These are phyloP conservation scores for Gryllus bimaculatus DNA, from an alignment of 1,140 invertebrate genomes.

Conservation along the genomic window DNA sequence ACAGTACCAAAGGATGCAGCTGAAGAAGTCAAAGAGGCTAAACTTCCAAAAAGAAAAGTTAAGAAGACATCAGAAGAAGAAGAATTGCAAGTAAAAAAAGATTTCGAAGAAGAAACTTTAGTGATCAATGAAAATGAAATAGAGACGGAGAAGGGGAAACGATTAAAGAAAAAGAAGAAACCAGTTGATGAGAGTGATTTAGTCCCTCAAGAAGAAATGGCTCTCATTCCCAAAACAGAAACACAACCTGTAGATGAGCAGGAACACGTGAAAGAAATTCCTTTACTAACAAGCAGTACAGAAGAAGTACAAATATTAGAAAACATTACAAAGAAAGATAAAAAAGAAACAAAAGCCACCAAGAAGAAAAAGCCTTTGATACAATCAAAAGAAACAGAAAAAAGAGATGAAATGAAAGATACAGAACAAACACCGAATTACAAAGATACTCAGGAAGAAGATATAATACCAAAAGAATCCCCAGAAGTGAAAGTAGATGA, in stretches of 20 bases:
- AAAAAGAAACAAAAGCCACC: too few species aligned
- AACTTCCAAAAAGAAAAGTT: constrained; percentile 18
- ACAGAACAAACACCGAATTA: background rate
- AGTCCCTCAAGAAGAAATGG: constrained; percentile 22
- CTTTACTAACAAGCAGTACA: constrained; percentile 21
- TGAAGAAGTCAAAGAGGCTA: constrained; percentile 31
- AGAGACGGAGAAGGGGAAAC: constrained; percentile 8
- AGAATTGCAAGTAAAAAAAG: constrained; percentile 32
- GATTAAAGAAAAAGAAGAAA: constrained; percentile 19
- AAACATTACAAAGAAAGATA: too few species aligned
- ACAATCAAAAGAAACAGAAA: too few species aligned
- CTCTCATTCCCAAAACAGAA: constrained; percentile 19
- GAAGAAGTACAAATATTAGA: constrained; percentile 7
- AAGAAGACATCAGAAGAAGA: constrained; percentile 38
- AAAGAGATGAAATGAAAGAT: background rate
- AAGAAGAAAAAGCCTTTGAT: too few species aligned
- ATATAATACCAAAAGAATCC: too few species aligned
- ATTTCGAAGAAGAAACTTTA: constrained; percentile 24
- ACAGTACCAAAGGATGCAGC: background rate
- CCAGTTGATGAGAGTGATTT: constrained; percentile 27
- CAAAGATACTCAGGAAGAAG: background rate
- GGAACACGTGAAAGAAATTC: constrained; percentile 26
- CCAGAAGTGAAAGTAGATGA: background rate
- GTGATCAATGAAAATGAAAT: constrained; percentile 12
- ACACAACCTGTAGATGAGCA: background rate